Evolutionary conservation across 1,140 invertebrate genomes (phyloP).

Genomic region (Brachionus rubens): DNA sequence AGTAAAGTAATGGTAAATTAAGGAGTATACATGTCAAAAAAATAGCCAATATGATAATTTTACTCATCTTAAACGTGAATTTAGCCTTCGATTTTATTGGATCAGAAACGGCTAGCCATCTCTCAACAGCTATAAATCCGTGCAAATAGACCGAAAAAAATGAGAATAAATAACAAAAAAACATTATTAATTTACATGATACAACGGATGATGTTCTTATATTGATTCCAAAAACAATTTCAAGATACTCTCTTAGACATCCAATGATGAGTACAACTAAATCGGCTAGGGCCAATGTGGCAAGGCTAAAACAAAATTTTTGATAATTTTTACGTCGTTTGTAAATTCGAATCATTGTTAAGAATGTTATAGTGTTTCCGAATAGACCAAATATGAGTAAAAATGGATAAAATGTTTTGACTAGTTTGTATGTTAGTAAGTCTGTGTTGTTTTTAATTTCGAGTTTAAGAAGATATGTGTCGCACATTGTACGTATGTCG

Average conservation of each 20-base stretch:
- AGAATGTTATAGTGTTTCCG: slow-evolving; percentile 11
- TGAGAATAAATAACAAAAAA: slow-evolving; percentile 12
- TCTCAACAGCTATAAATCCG: slow-evolving; percentile 18
- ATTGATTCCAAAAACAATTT: not conserved
- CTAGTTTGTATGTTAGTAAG: not conserved
- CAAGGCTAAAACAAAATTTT: slow-evolving; percentile 32
- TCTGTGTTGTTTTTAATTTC: not conserved
- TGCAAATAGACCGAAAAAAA: slow-evolving; percentile 36
- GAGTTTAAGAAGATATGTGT: not conserved
- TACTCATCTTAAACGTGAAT: not conserved
- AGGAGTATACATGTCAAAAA: not conserved
- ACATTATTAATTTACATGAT: not conserved
- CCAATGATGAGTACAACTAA: not conserved
- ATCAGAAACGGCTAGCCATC: slow-evolving; percentile 1
- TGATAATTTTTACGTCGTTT: not conserved
- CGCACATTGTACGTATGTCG: slow-evolving; percentile 22
- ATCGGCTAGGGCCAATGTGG: not conserved
- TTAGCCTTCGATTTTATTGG: slow-evolving; percentile 13
- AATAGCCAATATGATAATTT: not conserved
- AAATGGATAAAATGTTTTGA: slow-evolving; percentile 22
- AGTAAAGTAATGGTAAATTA: not conserved
- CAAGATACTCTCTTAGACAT: slow-evolving; percentile 28
- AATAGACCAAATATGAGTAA: slow-evolving; percentile 4
- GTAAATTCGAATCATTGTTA: slow-evolving; percentile 28
- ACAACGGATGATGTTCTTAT: not conserved